Evolutionary conservation across 2,113 vertebrate genomes (phyloP).

Genomic region (Lagopus muta): DNA sequence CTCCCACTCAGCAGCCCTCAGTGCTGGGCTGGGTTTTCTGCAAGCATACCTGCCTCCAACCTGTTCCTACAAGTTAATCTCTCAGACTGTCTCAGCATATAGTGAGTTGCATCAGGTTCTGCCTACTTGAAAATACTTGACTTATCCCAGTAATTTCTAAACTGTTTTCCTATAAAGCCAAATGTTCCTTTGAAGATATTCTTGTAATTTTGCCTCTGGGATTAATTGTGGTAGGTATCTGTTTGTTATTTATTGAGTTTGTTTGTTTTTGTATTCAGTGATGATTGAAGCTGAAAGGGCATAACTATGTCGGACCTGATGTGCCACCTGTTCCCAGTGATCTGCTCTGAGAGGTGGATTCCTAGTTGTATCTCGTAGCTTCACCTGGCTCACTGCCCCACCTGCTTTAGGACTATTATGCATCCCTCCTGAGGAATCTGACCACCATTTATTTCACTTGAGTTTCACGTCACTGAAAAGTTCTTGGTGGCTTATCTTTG

Average conservation of each 20-base stretch:
- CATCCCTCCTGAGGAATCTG: fast-evolving
- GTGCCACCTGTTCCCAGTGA: neutral
- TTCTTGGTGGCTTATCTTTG: neutral
- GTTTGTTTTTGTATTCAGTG: neutral
- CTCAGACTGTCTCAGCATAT: neutral
- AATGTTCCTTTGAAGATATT: neutral
- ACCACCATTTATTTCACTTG: neutral
- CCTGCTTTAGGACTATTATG: neutral
- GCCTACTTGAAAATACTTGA: slow-evolving; percentile 3
- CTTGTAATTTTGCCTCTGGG: neutral
- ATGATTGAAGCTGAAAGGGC: neutral
- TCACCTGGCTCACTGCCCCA: neutral
- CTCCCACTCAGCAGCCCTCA: neutral
- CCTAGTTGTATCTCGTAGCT: neutral
- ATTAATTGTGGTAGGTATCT: neutral
- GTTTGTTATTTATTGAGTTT: neutral
- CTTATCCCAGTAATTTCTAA: neutral
- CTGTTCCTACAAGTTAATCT: neutral
- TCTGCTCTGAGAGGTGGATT: neutral
- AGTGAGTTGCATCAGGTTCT: neutral
- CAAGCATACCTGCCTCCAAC: neutral
- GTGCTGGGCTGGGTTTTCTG: neutral
- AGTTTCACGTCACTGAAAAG: neutral
- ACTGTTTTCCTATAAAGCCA: neutral
- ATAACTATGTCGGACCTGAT: neutral